Conservation (phyloP, 2,888 invertebrate species). For the Papilio elwesi region DNA sequence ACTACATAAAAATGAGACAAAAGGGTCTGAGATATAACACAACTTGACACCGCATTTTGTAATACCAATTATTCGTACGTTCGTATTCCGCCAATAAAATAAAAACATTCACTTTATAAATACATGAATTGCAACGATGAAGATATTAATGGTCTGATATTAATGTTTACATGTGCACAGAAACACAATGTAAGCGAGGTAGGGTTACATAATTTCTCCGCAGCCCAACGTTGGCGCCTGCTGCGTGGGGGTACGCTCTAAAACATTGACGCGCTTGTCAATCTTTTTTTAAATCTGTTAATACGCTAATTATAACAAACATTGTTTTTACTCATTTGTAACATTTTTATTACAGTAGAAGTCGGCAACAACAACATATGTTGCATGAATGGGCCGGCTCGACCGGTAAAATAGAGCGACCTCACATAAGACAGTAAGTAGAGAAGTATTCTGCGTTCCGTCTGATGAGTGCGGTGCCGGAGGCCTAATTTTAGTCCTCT, state of each 20-base stretch:
- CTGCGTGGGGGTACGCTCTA: constrained; percentile 42
- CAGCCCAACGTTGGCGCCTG: constrained; percentile 37
- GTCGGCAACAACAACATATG: too few species aligned
- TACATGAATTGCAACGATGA: background rate
- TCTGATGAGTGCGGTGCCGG: too few species aligned
- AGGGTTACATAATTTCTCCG: constrained; percentile 39
- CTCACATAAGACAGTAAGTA: too few species aligned
- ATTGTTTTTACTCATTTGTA: constrained; percentile 27
- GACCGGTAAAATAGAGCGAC: too few species aligned
- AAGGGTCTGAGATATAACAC: background rate
- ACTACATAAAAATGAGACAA: background rate
- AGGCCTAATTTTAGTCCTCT: too few species aligned
- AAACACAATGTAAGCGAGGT: constrained; percentile 23
- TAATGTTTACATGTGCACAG: constrained; percentile 22
- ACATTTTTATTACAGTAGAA: too few species aligned
- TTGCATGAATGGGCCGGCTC: too few species aligned
- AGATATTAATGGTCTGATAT: constrained; percentile 18
- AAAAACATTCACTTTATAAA: background rate
- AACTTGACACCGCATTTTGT: background rate
- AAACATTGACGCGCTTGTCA: constrained; percentile 65
- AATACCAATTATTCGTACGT: background rate
- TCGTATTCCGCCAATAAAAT: background rate
- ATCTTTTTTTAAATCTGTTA: constrained; percentile 73
- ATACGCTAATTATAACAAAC: constrained; percentile 46
- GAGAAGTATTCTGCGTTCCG: too few species aligned